Evolutionary conservation across 35 echinoderm and acorn worm species (phyloP).

Genomic region (Stichopus chloronotus): DNA sequence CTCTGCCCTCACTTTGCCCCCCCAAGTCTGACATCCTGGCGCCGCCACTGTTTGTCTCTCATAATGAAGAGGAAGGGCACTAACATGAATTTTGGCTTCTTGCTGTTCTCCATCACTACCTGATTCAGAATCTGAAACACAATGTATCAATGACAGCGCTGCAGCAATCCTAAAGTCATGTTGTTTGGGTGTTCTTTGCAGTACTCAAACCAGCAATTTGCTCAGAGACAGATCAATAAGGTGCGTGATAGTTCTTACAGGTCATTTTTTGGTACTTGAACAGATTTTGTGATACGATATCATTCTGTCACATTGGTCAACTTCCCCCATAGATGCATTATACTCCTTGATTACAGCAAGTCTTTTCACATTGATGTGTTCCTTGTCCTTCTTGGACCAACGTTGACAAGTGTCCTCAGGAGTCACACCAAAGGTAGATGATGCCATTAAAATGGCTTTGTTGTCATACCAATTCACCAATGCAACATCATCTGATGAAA

Average conservation of each 20-base stretch:
- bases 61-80: background rate
- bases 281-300: slow-evolving; percentile 7
- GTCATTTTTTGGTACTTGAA: background rate
- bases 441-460: slow-evolving; percentile 3
- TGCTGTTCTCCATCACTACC: background rate
- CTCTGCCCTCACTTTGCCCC: too few relatives aligned
- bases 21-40: too few relatives aligned
- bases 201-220: slow-evolving; percentile 42
- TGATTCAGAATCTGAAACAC: background rate
- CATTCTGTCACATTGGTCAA: slow-evolving; percentile 35
- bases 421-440: background rate
- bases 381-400: slow-evolving; percentile 8
- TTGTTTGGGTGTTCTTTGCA: background rate
- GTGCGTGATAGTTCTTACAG: slow-evolving; percentile 23
- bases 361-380: slow-evolving; percentile 14
- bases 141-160: background rate
- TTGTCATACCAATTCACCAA: background rate
- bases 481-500: slow-evolving; percentile 2
- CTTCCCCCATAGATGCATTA: slow-evolving; percentile 14
- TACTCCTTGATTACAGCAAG: background rate
- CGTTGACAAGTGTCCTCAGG: background rate
- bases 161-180: background rate
- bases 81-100: background rate
- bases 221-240: slow-evolving; percentile 13
- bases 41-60: too few relatives aligned